Percentiles rank a stretch among this genome's conserved stretches.
phyloP scores from a whole-genome alignment of 2,888 invertebrate genomes.

The Hirtodrosophila cameraria region DNA sequence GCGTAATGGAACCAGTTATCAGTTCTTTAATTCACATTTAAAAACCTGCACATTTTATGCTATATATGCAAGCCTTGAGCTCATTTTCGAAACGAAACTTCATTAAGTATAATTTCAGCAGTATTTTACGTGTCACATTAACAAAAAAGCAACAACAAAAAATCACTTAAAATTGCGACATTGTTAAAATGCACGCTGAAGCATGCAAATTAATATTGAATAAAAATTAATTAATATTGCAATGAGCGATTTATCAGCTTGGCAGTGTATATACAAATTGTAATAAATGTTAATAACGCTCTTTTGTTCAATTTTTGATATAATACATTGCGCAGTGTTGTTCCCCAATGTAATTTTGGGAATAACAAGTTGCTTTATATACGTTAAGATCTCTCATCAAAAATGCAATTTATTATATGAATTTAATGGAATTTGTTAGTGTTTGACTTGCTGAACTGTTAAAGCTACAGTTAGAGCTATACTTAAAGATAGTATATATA shows the following conservation, averaged over 20 bases:
- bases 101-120: conserved; percentile 3
- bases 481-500: neutral
- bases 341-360: neutral
- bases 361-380: neutral
- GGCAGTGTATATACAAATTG: conserved; percentile 2
- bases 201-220: conserved; percentile 24
- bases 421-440: conserved; percentile 31
- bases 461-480: neutral
- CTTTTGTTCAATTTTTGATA: neutral
- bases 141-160: no score
- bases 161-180: neutral
- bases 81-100: neutral
- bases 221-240: conserved; percentile 35
- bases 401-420: conserved; percentile 6
- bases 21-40: neutral
- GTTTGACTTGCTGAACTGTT: neutral
- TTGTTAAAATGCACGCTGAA: conserved; percentile 18
- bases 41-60: no score
- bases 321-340: neutral
- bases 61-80: no score
- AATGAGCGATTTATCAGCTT: conserved; percentile 37
- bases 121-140: neutral
- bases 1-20: neutral
- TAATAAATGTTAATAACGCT: conserved; percentile 12
- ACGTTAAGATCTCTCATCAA: neutral